These are phyloP conservation scores for Harpalus rufipes DNA, from an alignment of 2,888 invertebrate genomes.

Conservation along the genomic window DNA sequence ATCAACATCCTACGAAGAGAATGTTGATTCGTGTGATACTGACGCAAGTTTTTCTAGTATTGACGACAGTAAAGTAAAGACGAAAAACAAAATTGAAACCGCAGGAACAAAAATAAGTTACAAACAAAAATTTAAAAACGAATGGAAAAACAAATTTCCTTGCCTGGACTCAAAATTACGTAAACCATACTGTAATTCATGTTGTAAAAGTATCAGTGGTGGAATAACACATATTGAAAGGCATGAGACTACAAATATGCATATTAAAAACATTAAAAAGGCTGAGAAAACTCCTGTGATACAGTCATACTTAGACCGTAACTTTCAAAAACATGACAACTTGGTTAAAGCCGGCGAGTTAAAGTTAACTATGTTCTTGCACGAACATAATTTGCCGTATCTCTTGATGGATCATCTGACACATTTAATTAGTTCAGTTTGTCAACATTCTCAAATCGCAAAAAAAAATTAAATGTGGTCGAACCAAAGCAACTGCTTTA, in stretches of 20 bases:
- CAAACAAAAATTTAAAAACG: constrained; percentile 1
- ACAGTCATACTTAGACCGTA: not conserved
- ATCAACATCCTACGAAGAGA: too few relatives aligned
- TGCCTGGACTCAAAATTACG: not conserved
- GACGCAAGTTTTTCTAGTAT: too few relatives aligned
- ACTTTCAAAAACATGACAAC: not conserved
- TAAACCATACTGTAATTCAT: not conserved
- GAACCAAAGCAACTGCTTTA: constrained; percentile 13
- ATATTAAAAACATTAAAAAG: constrained; percentile 1
- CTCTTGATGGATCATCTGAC: constrained; percentile 14
- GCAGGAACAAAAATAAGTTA: not conserved
- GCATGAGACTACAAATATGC: constrained; percentile 1
- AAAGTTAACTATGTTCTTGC: constrained; percentile 23
- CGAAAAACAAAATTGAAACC: not conserved
- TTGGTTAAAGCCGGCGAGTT: constrained; percentile 18
- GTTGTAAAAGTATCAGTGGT: constrained; percentile 11
- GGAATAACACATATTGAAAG: constrained; percentile 4
- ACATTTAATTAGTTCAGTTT: not conserved
- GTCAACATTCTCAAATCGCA: not conserved
- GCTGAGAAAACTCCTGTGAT: constrained; percentile 12
- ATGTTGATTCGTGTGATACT: too few relatives aligned
- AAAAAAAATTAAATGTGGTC: not conserved
- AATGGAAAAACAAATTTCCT: constrained; percentile 20
- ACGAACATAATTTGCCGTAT: constrained; percentile 17
- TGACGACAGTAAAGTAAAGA: not conserved